Percentiles rank a stretch among this genome's conserved stretches.
Evolutionary conservation across 2,113 vertebrate genomes (phyloP).

Genomic region (Anarhynchus alexandrinus): DNA sequence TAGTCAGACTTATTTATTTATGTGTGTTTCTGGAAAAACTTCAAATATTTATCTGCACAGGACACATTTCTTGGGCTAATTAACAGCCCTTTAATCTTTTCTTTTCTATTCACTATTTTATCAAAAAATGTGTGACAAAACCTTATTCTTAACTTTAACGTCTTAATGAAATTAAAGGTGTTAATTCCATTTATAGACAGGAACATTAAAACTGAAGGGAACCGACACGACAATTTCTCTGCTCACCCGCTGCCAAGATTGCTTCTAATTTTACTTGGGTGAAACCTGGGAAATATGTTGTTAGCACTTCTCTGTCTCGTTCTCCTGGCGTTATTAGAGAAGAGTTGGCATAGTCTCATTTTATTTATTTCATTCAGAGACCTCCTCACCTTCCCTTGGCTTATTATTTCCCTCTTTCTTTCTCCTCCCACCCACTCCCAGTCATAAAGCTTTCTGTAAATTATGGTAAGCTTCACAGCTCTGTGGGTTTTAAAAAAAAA

Average conservation of each 20-base stretch:
- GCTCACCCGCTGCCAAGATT: background rate
- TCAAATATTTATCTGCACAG: background rate
- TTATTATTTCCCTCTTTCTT: background rate
- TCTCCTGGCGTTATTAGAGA: background rate
- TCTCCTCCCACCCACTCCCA: background rate
- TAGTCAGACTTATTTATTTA: background rate
- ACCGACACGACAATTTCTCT: background rate
- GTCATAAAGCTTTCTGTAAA: slow-evolving; percentile 39
- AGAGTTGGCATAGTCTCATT: background rate
- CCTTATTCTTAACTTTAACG: background rate
- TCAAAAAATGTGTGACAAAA: background rate
- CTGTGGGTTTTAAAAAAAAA: background rate
- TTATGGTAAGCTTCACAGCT: slow-evolving; percentile 47
- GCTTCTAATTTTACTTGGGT: background rate
- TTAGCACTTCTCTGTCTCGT: background rate
- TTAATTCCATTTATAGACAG: background rate
- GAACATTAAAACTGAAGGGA: background rate
- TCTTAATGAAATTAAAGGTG: background rate
- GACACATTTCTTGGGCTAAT: background rate
- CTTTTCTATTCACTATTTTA: background rate
- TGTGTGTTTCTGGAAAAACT: background rate
- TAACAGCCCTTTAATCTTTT: background rate
- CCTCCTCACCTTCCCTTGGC: background rate
- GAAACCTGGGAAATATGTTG: background rate
- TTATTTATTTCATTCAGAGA: background rate